Evolutionary conservation across 2,113 vertebrate species (phyloP), one percentile per base, ranked within the genome.

Genomic region (Gambusia affinis): DNA sequence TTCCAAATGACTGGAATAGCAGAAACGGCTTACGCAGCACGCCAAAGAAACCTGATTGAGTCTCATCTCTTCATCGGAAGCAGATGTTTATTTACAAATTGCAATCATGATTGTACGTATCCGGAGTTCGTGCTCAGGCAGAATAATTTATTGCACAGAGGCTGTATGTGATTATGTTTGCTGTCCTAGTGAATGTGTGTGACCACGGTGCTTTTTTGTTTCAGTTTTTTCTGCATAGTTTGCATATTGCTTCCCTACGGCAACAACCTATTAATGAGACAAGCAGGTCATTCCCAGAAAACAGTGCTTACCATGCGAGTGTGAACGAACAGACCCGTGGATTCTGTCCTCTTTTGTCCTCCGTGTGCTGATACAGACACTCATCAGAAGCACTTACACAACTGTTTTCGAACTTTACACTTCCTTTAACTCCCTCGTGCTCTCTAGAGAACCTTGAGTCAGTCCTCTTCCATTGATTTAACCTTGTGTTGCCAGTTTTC

Each of bases 261-360:
- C 89, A 81, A 75, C 79, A 88, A 85, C 75, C 68, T 85, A 87
- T 88, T 92, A 95, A 93, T 93, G 92, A 93, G 90, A 87, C 90
- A 88, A 89, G 88, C 92, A 84, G 91, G 92, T 93, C 85, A 90
- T 83, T 89, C 78, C 81, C 80, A 76, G 84, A 72, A 80, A 85
- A 73, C 78, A 84, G 88, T 81, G 80, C 87, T 89, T 85, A 88
- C 84, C 64, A 24, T 81, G 78, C 67, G 74, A 75, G 78, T 81
- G 73, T 76, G 82, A 78, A 54, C 64, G 67, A 72, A 71, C 47
- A 68, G 51, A 77, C 67, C 63, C 71, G 60, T 10, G 15, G 37
- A 80, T 81, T 79, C 70, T 76, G 72, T 51, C 62, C 65, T 81
- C 19, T 67, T 70, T 77, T 67, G 62, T 73, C 64, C 74, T 31